phyloP scores from a whole-genome alignment of 1,140 invertebrate species.

The Lerema accius region DNA sequence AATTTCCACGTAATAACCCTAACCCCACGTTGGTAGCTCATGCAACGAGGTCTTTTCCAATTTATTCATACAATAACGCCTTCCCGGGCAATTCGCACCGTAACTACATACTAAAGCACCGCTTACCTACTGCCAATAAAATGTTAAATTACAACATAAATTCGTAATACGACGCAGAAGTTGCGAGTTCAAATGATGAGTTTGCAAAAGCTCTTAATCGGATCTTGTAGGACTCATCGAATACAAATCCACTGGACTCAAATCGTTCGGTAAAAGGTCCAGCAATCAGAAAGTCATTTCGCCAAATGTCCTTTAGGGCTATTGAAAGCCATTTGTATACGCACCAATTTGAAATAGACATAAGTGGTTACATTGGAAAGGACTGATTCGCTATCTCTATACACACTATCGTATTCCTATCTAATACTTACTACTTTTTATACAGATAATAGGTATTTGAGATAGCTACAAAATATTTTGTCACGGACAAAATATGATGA shows the following conservation, averaged over 20 bases:
- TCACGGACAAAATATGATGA: too few species aligned
- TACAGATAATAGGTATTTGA: too few species aligned
- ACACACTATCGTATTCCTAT: too few species aligned
- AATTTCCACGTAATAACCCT: background rate
- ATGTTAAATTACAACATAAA: slow-evolving; percentile 22
- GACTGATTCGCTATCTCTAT: background rate
- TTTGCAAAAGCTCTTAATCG: slow-evolving; percentile 40
- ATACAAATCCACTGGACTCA: slow-evolving; percentile 37
- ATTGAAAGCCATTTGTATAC: slow-evolving; percentile 32
- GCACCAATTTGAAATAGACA: slow-evolving; percentile 21
- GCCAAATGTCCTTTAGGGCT: slow-evolving; percentile 13
- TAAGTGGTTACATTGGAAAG: slow-evolving; percentile 10
- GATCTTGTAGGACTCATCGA: slow-evolving; percentile 21
- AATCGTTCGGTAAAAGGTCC: slow-evolving; percentile 28
- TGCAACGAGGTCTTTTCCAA: background rate
- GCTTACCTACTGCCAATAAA: slow-evolving; percentile 3
- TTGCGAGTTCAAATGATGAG: slow-evolving; percentile 33
- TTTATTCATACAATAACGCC: background rate
- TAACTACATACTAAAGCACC: background rate
- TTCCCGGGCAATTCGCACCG: background rate
- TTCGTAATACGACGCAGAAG: slow-evolving; percentile 20
- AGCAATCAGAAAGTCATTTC: slow-evolving; percentile 45
- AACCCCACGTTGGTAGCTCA: background rate
- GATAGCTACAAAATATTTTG: too few species aligned
- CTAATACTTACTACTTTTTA: too few species aligned